A percentile compares a stretch with the other conserved stretches of the same genome.
These are phyloP conservation scores for Columba livia DNA, from an alignment of 2,113 vertebrate species.

Conservation along the genomic window DNA sequence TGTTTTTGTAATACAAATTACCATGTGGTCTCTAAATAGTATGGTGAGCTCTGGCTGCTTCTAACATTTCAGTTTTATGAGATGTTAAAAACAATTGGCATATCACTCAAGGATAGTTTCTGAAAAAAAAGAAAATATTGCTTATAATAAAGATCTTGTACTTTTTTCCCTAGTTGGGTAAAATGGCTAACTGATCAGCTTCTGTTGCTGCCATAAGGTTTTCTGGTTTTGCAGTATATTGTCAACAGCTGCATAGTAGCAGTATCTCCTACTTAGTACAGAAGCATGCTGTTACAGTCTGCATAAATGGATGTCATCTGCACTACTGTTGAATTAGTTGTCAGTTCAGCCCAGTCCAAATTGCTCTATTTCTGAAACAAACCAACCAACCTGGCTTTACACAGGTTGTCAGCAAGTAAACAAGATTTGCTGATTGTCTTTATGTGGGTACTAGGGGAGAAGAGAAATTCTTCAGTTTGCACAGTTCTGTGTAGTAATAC, in stretches of 20 bases:
- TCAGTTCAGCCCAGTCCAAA: neutral
- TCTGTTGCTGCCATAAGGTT: neutral
- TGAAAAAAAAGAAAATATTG: neutral
- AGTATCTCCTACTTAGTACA: neutral
- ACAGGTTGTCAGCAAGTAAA: neutral
- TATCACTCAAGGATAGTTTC: neutral
- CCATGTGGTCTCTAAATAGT: neutral
- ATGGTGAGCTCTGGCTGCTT: neutral
- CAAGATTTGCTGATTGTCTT: neutral
- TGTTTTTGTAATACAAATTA: neutral
- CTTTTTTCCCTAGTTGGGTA: neutral
- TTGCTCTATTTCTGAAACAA: neutral
- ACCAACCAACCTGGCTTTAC: neutral
- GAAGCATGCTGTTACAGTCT: neutral
- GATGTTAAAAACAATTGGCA: neutral
- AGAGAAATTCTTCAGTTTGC: neutral
- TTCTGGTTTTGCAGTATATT: neutral
- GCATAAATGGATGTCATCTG: neutral
- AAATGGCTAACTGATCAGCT: neutral
- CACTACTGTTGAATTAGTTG: neutral
- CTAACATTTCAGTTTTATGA: neutral
- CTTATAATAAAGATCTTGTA: neutral
- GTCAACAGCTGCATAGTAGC: neutral
- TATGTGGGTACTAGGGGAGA: neutral
- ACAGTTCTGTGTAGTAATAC: neutral